These are phyloP conservation scores for Notarius quadriscutis DNA, from an alignment of 2,113 vertebrate species.

Conservation along the genomic window DNA sequence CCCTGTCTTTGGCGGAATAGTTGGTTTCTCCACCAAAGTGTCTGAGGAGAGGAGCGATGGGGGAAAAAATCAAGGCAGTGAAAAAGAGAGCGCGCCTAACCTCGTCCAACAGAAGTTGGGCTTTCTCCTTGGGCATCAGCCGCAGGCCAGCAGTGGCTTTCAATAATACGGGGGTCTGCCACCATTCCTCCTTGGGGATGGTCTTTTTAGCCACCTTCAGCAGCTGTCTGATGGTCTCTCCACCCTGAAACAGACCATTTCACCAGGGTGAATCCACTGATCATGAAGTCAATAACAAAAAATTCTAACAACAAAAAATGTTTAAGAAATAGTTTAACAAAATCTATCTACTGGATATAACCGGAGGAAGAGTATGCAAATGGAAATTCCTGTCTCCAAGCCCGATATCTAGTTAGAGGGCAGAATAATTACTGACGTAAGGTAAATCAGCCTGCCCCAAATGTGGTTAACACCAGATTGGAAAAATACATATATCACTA, in stretches of 20 bases:
- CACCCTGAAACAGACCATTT: constrained; percentile 74
- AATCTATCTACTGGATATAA: neutral
- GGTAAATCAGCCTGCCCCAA: constrained; percentile 46
- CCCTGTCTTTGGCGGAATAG: constrained; percentile 59
- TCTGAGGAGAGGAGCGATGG: constrained; percentile 56
- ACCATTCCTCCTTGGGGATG: constrained; percentile 87
- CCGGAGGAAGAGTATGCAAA: neutral
- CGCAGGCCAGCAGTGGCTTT: constrained; percentile 95
- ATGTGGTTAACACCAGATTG: constrained; percentile 36
- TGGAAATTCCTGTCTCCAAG: neutral
- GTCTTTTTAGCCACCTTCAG: constrained; percentile 87
- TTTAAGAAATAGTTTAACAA: neutral
- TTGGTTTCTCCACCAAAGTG: constrained; percentile 63
- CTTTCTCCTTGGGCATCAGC: constrained; percentile 85
- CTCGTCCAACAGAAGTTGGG: constrained; percentile 84
- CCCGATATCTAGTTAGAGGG: too few species aligned
- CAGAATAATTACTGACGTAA: neutral
- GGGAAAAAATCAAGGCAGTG: constrained; percentile 17
- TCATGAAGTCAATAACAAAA: neutral
- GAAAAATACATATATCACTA: constrained; percentile 27
- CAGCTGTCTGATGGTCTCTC: constrained; percentile 82
- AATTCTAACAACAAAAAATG: neutral
- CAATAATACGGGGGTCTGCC: constrained; percentile 87
- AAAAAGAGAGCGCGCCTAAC: constrained; percentile 69
- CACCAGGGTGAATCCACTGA: neutral